These are phyloP conservation scores for Felis catus DNA, from an alignment of 2,113 vertebrate species.

Conservation along the genomic window F.catus_Fca126_mat1.0 CM031417.1:125946501-125947000, in stretches of 20 bases:
- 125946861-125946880: neutral
- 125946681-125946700: conserved; percentile 60
- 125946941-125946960: neutral
- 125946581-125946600: conserved; percentile 10
- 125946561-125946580: conserved; percentile 61
- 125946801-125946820: neutral
- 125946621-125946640: conserved; percentile 51
- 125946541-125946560: conserved; percentile 54
- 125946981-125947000: neutral
- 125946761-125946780: neutral
- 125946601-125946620: conserved; percentile 1
- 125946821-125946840: conserved; percentile 6
- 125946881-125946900: neutral
- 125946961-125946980: neutral
- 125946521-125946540: conserved; percentile 58
- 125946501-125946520: conserved; percentile 47
- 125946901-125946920: neutral
- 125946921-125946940: neutral
- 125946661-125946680: neutral
- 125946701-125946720: conserved; percentile 56
- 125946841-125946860: neutral
- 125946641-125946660: conserved; percentile 29
- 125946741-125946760: conserved; percentile 35
- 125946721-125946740: conserved; percentile 61
- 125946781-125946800: conserved; percentile 10